These are phyloP conservation scores for Anseranas semipalmata DNA, from an alignment of 2,113 vertebrate genomes.

Conservation along the genomic window DNA sequence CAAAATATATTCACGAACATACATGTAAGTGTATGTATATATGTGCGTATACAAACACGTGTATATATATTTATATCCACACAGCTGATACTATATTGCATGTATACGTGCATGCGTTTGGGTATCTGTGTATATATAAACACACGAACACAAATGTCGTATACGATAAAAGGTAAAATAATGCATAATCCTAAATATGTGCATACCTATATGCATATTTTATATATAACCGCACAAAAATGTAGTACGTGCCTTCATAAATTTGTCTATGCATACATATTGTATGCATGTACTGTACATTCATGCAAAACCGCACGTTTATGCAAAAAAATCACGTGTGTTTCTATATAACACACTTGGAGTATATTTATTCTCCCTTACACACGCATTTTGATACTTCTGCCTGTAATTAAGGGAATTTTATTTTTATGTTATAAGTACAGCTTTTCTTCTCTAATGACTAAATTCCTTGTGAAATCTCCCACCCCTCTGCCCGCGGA, in stretches of 20 bases:
- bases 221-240: neutral
- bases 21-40: neutral
- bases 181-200: neutral
- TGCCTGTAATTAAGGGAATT: neutral
- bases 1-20: neutral
- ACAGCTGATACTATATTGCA: neutral
- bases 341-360: neutral
- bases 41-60: neutral
- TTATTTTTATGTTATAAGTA: neutral
- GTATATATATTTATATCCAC: neutral
- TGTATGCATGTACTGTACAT: neutral
- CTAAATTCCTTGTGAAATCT: neutral
- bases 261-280: neutral
- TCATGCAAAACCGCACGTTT: neutral
- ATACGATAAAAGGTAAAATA: neutral
- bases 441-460: neutral
- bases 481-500: fast-evolving
- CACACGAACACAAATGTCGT: neutral
- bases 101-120: neutral
- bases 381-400: neutral
- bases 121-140: neutral
- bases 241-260: neutral
- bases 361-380: neutral
- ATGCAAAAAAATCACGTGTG: neutral
- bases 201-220: neutral